These are phyloP conservation scores for Macropus fuliginosus DNA, from an alignment of 2,797 vertebrate species.

Conservation along the genomic window DNA sequence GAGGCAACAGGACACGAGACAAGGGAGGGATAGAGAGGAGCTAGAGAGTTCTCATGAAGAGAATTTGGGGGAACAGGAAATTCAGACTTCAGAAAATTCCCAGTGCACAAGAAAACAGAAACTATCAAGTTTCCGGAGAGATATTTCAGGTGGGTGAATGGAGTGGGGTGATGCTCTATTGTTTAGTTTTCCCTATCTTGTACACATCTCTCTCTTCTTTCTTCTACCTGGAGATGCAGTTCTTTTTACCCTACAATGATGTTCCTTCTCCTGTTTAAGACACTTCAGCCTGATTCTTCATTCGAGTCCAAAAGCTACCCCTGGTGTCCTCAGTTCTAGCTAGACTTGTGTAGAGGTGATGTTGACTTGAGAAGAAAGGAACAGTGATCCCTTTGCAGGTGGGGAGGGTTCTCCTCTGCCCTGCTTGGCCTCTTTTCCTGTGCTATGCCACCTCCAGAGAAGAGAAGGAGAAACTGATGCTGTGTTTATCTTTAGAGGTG, in stretches of 20 bases:
- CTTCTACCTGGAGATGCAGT: not conserved
- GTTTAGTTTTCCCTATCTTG: not conserved
- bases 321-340: not conserved
- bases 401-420: not conserved
- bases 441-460: not conserved
- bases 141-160: constrained; percentile 64
- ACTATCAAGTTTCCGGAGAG: constrained; percentile 22
- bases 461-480: not conserved
- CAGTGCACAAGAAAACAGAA: constrained; percentile 36
- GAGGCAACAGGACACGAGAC: not conserved
- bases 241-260: not conserved
- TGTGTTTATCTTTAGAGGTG: not conserved
- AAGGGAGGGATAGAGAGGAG: not conserved
- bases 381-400: not conserved
- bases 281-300: not conserved
- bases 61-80: not conserved
- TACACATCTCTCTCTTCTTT: not conserved
- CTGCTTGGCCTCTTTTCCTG: not conserved
- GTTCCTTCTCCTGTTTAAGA: not conserved
- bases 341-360: no score
- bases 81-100: not conserved
- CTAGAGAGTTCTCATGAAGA: not conserved
- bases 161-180: not conserved
- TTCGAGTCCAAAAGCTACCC: not conserved
- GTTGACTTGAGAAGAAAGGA: not conserved